These are phyloP conservation scores for Megaceryle alcyon DNA, from an alignment of 2,797 vertebrate species.

Conservation along the genomic window DNA sequence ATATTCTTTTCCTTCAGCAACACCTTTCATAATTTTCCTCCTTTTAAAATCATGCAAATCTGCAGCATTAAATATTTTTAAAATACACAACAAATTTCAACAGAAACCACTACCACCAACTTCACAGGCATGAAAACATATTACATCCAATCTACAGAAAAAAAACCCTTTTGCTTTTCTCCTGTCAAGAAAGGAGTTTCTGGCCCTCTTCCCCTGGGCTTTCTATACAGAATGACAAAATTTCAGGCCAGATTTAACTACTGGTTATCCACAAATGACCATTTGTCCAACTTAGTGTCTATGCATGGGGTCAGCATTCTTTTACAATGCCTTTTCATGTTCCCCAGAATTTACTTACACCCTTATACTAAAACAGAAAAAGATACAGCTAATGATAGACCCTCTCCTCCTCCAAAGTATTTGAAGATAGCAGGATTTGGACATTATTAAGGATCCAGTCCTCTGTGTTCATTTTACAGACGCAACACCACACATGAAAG, in stretches of 20 bases:
- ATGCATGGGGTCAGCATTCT: background rate
- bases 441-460: background rate
- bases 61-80: background rate
- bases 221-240: background rate
- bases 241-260: background rate
- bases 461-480: background rate
- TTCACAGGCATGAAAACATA: background rate
- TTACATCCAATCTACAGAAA: background rate
- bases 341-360: background rate
- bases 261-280: background rate
- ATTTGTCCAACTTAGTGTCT: background rate
- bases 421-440: background rate
- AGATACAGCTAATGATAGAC: background rate
- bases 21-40: background rate
- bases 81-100: background rate
- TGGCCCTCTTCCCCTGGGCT: background rate
- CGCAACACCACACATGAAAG: background rate
- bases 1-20: background rate
- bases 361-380: background rate
- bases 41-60: background rate
- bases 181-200: background rate
- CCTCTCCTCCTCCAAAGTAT: background rate
- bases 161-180: background rate
- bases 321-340: background rate
- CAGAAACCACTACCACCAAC: background rate